These are phyloP conservation scores for Ailuropoda melanoleuca DNA, from an alignment of 2,113 vertebrate species.

Conservation along the genomic window DNA sequence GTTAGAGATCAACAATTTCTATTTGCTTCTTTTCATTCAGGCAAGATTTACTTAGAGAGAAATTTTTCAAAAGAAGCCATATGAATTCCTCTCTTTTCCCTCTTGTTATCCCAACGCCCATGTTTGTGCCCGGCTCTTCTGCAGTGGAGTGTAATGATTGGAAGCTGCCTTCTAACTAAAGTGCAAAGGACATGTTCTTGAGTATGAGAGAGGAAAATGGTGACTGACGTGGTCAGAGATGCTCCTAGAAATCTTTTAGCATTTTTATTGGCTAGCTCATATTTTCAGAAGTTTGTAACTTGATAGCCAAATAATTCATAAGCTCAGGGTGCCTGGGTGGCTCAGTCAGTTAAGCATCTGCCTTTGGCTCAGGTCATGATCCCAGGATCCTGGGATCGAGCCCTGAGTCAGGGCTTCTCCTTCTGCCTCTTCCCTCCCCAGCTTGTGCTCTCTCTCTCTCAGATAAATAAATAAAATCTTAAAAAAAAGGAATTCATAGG, in stretches of 20 bases:
- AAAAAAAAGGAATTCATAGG: neutral
- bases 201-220: neutral
- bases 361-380: no score
- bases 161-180: neutral
- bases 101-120: neutral
- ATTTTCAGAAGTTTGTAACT: neutral
- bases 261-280: neutral
- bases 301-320: neutral
- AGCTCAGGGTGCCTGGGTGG: neutral
- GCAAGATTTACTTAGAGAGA: neutral
- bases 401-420: no score
- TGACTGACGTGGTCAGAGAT: neutral
- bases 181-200: neutral
- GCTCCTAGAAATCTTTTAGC: neutral
- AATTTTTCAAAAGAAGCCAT: neutral
- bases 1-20: neutral
- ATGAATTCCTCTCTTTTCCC: neutral
- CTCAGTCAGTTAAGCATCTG: no score
- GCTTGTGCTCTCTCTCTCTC: no score
- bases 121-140: neutral
- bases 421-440: no score
- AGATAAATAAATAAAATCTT: no score
- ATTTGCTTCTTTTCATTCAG: neutral
- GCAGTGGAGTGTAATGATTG: neutral
- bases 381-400: no score